A percentile compares a stretch with the other conserved stretches of the same genome.
Evolutionary conservation across 2,113 vertebrate species (phyloP).

Genomic region (Pelmatolapia mariae): DNA sequence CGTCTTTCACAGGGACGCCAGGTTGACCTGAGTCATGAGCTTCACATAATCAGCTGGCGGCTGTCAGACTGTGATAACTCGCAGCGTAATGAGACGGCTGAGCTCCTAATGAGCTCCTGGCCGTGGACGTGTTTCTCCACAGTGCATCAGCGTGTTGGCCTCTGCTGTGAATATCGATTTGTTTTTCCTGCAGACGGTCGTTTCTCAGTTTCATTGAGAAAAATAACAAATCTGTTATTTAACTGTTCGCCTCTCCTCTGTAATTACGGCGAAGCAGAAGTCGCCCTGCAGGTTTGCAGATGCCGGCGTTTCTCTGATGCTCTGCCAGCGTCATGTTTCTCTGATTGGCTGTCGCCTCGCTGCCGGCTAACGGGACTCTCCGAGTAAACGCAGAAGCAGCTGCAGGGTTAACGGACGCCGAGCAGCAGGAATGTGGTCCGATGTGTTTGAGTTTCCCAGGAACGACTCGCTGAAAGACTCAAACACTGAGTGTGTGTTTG

Average conservation of each 20-base stretch:
- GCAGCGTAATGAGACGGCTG: not conserved
- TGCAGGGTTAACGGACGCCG: not conserved
- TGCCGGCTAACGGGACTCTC: not conserved
- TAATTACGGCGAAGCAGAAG: not conserved
- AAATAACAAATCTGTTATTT: not conserved
- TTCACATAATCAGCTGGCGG: not conserved
- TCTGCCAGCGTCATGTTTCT: not conserved
- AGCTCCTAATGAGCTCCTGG: not conserved
- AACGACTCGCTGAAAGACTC: not conserved
- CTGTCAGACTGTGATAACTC: not conserved
- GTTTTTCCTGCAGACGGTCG: not conserved
- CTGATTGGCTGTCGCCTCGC: not conserved
- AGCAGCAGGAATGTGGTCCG: constrained; percentile 39
- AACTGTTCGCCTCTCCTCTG: not conserved
- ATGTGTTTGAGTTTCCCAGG: constrained; percentile 36
- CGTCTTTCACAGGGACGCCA: not conserved
- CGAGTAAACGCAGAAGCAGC: not conserved
- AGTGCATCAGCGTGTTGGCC: not conserved
- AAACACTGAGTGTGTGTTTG: not conserved
- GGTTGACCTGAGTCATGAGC: rapidly evolving
- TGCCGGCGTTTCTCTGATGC: not conserved
- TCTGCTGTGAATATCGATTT: not conserved
- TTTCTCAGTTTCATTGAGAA: not conserved
- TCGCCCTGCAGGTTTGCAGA: not conserved
- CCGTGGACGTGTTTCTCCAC: not conserved